Evolutionary conservation across 2,888 invertebrate species (phyloP).

Genomic region (Apotomis capreana): DNA sequence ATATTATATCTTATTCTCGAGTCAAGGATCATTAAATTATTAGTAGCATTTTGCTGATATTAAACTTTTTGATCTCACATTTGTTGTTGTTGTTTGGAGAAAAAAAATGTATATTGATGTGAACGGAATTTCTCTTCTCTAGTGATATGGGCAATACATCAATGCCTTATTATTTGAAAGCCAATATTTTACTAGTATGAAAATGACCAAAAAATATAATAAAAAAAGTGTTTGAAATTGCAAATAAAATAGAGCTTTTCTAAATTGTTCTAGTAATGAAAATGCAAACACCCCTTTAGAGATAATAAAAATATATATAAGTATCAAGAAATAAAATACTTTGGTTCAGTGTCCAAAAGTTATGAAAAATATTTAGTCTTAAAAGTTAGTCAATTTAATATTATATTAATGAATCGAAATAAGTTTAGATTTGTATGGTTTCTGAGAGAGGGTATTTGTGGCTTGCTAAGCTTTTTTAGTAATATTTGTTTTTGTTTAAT

Average conservation of each 20-base stretch:
- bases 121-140: conserved; percentile 61
- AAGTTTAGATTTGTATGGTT: conserved; percentile 69
- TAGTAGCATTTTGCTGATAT: conserved; percentile 56
- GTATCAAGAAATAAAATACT: conserved; percentile 54
- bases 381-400: conserved; percentile 74
- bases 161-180: conserved; percentile 64
- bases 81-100: conserved; percentile 64
- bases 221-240: conserved; percentile 59
- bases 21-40: conserved; percentile 43
- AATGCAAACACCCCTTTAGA: conserved; percentile 55
- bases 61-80: conserved; percentile 74
- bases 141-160: conserved; percentile 60
- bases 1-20: conserved; percentile 36
- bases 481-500: conserved; percentile 74
- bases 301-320: conserved; percentile 45
- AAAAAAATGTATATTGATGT: conserved; percentile 44
- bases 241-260: conserved; percentile 67
- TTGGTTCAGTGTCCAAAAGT: conserved; percentile 70
- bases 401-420: conserved; percentile 65
- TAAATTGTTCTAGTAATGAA: conserved; percentile 62
- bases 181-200: conserved; percentile 59
- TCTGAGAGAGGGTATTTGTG: conserved; percentile 58
- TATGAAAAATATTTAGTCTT: conserved; percentile 68
- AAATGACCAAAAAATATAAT: conserved; percentile 71
- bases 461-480: conserved; percentile 69